These are phyloP conservation scores for Podargus strigoides DNA, from an alignment of 2,797 vertebrate genomes.

Conservation along the genomic window DNA sequence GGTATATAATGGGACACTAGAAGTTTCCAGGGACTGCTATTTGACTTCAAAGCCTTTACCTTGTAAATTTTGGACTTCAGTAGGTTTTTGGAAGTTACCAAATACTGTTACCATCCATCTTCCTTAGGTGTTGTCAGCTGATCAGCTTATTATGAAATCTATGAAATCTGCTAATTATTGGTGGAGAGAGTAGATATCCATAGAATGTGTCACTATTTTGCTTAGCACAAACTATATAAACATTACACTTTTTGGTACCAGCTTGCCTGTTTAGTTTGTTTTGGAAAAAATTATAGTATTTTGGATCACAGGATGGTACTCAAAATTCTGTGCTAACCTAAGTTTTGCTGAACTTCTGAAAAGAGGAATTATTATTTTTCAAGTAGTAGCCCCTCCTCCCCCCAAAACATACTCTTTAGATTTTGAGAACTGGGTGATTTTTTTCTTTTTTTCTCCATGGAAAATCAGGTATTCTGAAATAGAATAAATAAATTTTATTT, in stretches of 20 bases:
- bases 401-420: not conserved
- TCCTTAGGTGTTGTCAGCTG: not conserved
- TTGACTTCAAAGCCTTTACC: not conserved
- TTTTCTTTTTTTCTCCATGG: not conserved
- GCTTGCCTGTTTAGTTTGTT: not conserved
- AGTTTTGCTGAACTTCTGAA: not conserved
- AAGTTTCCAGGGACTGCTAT: not conserved
- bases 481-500: not conserved
- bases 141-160: not conserved
- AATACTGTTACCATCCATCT: not conserved
- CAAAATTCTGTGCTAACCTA: not conserved
- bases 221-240: not conserved
- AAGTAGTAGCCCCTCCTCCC: accelerated
- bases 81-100: not conserved
- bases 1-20: not conserved
- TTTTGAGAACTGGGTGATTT: not conserved
- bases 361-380: not conserved
- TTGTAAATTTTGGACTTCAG: not conserved
- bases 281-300: not conserved
- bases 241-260: not conserved
- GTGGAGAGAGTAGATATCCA: not conserved
- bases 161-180: not conserved
- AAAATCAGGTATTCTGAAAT: not conserved
- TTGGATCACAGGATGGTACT: not conserved
- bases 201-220: not conserved